Evolutionary conservation across 2,888 invertebrate genomes (phyloP), one percentile per base, ranked within the genome.

Genomic region (Villa cingulata): DNA sequence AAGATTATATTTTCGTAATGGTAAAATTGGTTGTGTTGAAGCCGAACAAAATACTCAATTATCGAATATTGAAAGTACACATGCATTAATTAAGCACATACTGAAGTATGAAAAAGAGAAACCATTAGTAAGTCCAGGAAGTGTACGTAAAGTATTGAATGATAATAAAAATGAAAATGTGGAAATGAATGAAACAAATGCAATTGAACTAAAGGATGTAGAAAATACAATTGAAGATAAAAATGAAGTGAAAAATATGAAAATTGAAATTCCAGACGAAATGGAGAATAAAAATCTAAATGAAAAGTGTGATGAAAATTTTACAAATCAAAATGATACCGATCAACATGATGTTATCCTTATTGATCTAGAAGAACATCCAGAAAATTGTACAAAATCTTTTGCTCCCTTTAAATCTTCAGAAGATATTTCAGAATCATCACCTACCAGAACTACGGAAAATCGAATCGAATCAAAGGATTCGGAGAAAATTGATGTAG

Each of bases 11-110:
- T 70, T 70, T 50, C 63, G 65, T 1, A 69, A 70, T 46, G 70
- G 70, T 0, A 63, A 63, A 45, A 69, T 70, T 15, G 70, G 70
- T 14, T 70, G 70, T 46, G 57, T 65, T 18, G 70, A 67, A 34
- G 62, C 68, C 0, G 65, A 69, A 36, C 64, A 64, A 18, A 50
- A 49, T 19, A 38, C 43, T 14, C 49, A 49, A 19, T 34, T 45
- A 12, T 62, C 66, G 36, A 67, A 70, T 53, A 62, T 70, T 17
- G 66, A 70, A 45, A 61, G 65, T 42, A 70, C 70, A 0, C 69
- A 68, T 51, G 68, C 65, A 0, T 48, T 70, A 53, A 63, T 70
- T n/a, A 70, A 70, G 50, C 62, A 68, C 34, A 70, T 70, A 38
- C 53, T 69, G 4, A 59, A 60, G 38, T 62, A 58, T 52, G 63